phyloP scores from a whole-genome alignment of 1,140 invertebrate genomes.

The Aphidius ervi region DNA sequence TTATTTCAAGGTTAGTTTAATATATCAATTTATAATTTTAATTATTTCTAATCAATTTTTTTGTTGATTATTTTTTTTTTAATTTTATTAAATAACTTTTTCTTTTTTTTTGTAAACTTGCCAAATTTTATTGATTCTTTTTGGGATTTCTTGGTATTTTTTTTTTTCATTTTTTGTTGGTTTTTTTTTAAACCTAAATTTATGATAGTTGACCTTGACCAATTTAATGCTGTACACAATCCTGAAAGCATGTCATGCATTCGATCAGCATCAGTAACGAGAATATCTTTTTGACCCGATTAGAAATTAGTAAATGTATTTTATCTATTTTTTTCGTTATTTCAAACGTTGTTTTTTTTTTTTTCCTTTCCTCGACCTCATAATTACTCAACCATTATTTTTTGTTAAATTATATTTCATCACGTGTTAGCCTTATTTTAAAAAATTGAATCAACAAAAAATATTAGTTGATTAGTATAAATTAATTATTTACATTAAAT shows the following conservation, averaged over 20 bases:
- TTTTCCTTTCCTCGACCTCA: no score
- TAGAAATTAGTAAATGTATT: background rate
- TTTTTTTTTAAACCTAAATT: background rate
- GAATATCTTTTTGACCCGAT: constrained; percentile 13
- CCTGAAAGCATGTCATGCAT: constrained; percentile 12
- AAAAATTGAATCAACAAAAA: no score
- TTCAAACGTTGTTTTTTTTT: no score
- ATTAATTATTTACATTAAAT: no score
- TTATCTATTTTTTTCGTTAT: no score
- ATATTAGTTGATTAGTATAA: no score
- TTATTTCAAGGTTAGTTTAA: constrained; percentile 86
- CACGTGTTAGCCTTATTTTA: no score
- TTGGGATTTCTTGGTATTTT: background rate
- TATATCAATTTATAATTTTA: background rate
- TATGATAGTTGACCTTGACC: constrained; percentile 11
- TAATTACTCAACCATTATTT: no score
- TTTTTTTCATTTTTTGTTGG: background rate
- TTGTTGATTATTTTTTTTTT: no score
- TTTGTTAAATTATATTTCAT: no score
- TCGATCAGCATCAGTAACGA: constrained; percentile 2
- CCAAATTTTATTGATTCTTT: no score
- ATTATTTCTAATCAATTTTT: background rate
- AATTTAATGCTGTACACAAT: constrained; percentile 5
- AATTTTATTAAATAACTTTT: background rate
- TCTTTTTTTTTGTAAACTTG: background rate